Conservation (phyloP, 2,797 vertebrate species). For the Poecilia velifera region DNA sequence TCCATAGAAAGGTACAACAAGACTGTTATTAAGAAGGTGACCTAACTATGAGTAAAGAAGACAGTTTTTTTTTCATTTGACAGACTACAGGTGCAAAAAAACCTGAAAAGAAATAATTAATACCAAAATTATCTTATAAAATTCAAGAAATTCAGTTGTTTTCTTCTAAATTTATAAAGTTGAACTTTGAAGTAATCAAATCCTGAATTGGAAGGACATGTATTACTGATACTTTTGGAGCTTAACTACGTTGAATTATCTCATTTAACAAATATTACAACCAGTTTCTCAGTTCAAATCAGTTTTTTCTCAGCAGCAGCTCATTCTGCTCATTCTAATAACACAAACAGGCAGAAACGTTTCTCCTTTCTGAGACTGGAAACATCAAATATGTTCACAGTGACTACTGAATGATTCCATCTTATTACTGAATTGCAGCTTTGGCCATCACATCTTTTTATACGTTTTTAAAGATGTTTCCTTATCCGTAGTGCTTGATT, state of each 20-base stretch:
- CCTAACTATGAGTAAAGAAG: not conserved
- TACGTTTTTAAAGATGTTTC: not conserved
- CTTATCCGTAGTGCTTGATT: not conserved
- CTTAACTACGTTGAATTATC: not conserved
- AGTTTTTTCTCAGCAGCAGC: not conserved
- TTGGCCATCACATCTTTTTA: too few relatives aligned
- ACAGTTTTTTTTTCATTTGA: not conserved
- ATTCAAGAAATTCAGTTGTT: not conserved
- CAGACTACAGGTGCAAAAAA: not conserved
- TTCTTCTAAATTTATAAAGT: not conserved
- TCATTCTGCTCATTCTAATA: not conserved
- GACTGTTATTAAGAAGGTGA: not conserved
- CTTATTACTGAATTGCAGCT: too few relatives aligned
- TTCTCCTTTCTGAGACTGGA: too few relatives aligned
- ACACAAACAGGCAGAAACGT: not conserved
- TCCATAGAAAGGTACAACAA: slow-evolving; percentile 81
- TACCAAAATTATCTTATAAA: not conserved
- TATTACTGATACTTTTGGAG: not conserved
- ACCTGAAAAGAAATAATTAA: not conserved
- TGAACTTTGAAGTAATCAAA: not conserved
- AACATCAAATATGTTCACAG: too few relatives aligned
- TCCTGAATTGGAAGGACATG: not conserved
- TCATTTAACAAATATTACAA: not conserved
- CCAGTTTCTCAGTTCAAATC: not conserved
- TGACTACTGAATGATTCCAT: too few relatives aligned